phyloP scores from a whole-genome alignment of 2,113 vertebrate genomes.

The Hyla sarda region DNA sequence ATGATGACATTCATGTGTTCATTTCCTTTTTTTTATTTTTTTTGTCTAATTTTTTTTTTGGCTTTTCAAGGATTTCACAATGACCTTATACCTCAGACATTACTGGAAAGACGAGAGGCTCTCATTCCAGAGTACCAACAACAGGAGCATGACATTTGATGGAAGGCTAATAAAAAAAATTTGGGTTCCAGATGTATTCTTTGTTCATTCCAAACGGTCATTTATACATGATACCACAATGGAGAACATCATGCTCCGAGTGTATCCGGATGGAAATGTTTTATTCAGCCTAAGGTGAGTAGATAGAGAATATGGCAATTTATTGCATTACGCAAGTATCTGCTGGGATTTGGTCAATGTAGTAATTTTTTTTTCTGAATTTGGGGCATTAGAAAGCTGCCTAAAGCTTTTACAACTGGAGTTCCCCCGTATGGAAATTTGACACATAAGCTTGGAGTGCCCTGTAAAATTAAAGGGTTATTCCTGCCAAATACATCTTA shows the following conservation, averaged over 20 bases:
- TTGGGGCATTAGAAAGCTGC: not conserved
- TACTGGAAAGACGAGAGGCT: constrained; percentile 96
- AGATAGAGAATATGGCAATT: not conserved
- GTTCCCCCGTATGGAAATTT: too few relatives aligned
- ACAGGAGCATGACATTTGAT: constrained; percentile 91
- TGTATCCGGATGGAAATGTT: constrained; percentile 86
- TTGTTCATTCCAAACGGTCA: constrained; percentile 91
- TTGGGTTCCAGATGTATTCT: constrained; percentile 93
- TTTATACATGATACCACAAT: constrained; percentile 92
- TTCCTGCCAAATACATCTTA: too few relatives aligned
- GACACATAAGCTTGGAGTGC: too few relatives aligned
- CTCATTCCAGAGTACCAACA: constrained; percentile 85
- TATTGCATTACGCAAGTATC: not conserved
- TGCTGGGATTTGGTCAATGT: not conserved
- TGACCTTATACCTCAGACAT: constrained; percentile 93
- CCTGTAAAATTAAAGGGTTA: too few relatives aligned
- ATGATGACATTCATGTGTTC: too few relatives aligned
- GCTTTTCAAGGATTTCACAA: constrained; percentile 86
- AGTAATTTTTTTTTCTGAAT: not conserved
- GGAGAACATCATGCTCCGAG: constrained; percentile 90
- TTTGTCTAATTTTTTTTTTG: constrained; percentile 53
- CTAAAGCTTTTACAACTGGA: too few relatives aligned
- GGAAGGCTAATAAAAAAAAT: constrained; percentile 90
- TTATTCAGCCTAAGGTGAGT: constrained; percentile 88
- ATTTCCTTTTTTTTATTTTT: not conserved